Evolutionary conservation across 2,113 vertebrate genomes (phyloP), one percentile per base, ranked within the genome.

Genomic region (Tapirus terrestris): DNA sequence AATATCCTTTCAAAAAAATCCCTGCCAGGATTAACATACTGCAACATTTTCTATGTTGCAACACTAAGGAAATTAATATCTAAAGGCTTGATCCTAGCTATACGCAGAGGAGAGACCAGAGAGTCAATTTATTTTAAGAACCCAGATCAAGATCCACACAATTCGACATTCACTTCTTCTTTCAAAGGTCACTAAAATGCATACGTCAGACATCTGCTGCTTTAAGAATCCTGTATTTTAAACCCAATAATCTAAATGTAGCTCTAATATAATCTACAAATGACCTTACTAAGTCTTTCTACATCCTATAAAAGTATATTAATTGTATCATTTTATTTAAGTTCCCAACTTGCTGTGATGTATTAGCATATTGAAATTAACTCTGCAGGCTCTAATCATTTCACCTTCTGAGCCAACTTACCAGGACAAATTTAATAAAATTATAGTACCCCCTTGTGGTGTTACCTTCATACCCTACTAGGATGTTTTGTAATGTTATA

Each of bases 331-430:
- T 99, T 98, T 98, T 98, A 98, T 98, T 98, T 97, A 98, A 98
- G 96, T 98, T 97, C 94, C 98, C 98, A 98, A 97, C 98, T 99
- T 98, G 96, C 98, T 98, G 96, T 97, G 98, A 96, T 98, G 70
- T 97, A 98, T 99, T 99, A 98, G 95, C 98, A 98, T 98, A 98
- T 98, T 99, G 98, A 98, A 99, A 99, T 99, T 98, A 99, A 99
- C 98, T 98, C 97, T 98, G 98, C 96, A 81, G 97, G 95, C 98
- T 98, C 97, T 98, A 99, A 99, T 98, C 98, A 98, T 96, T 98
- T 98, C 97, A 99, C 98, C 93, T 98, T 98, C 98, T 98, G 98
- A 98, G 97, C 84, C 90, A 98, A 98, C 95, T 98, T 98, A 97
- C 93, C 88, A 97, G 98, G 98, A 97, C 97, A 98, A 98, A 98